Evolutionary conservation across 1,140 invertebrate species (phyloP), one percentile per base, ranked within the genome.

Genomic region (Berghia stephanieae): DNA sequence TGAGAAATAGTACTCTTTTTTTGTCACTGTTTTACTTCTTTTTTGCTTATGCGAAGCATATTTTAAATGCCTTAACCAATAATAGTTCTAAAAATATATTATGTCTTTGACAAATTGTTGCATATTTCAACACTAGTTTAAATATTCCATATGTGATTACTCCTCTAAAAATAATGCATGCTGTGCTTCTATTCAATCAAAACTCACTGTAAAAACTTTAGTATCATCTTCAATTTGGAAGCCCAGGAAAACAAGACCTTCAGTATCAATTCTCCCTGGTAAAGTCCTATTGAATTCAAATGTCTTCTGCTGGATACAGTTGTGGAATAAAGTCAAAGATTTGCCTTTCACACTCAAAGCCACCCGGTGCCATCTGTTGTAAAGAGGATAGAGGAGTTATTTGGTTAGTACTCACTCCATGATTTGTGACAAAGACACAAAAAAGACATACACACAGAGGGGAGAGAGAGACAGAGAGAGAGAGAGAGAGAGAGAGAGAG

Each of bases 301-400:
- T 0, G 93, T 94, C 57, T 92, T 90, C 49, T 90, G 90, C 52
- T 89, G 89, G n/a, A 92, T 86, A 81, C 94, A 95, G 87, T 95
- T 93, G 52, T 93, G 88, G 63, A 95, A 91, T 43, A 95, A 83
- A 0, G 94, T 95, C 4, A 92, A 92, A 0, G 94, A 92, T 83
- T 94, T 92, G 0, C 94, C 94, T 89, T 96, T 95, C n/a, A 96
- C 89, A 79, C 94, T 94, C 42, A 95, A 87, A 5, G 92, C 94
- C 60, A 95, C 78, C 55, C 94, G 91, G 89, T 95, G 94, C 94
- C 94, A 96, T 77, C 94, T 94, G 83, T n/a, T 46, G 16, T n/a
- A 4, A 27, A 6, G 3, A 18, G 49, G 10, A 55, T 34, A 52
- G 1, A 57, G 49, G 31, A 40, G 36, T 60, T 3, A 38, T 3